phyloP scores from a whole-genome alignment of 2,113 vertebrate genomes.

The Hyaena hyaena region DNA sequence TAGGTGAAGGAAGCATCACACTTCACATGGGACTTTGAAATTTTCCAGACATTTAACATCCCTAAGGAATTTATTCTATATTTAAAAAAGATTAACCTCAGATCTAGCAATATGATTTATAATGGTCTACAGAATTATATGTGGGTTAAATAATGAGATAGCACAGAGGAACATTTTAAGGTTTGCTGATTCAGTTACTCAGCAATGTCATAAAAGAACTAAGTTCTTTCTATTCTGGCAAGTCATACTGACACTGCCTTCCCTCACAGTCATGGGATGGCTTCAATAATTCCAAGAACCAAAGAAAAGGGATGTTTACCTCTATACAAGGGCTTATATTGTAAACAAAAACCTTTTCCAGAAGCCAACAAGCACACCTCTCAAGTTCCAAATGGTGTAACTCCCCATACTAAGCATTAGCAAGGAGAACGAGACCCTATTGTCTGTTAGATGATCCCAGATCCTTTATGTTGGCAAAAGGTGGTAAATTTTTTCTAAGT shows the following conservation, averaged over 20 bases:
- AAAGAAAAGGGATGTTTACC: not conserved
- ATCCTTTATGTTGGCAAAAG: not conserved
- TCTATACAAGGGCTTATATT: not conserved
- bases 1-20: not conserved
- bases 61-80: not conserved
- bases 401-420: accelerated
- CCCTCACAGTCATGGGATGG: not conserved
- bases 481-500: not conserved
- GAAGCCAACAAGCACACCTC: not conserved
- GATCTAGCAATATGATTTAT: not conserved
- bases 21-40: not conserved
- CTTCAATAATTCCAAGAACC: not conserved
- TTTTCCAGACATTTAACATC: not conserved
- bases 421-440: not conserved
- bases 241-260: not conserved
- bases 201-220: not conserved
- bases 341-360: not conserved
- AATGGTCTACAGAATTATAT: not conserved
- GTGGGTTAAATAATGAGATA: not conserved
- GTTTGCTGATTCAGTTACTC: not conserved
- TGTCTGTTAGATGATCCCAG: not conserved
- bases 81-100: not conserved
- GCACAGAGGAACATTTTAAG: not conserved
- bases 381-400: not conserved
- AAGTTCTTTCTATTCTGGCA: not conserved